A percentile compares a stretch with the other conserved stretches of the same genome.
phyloP scores from a whole-genome alignment of 2,113 vertebrate genomes.

The Labrus mixtus region DNA sequence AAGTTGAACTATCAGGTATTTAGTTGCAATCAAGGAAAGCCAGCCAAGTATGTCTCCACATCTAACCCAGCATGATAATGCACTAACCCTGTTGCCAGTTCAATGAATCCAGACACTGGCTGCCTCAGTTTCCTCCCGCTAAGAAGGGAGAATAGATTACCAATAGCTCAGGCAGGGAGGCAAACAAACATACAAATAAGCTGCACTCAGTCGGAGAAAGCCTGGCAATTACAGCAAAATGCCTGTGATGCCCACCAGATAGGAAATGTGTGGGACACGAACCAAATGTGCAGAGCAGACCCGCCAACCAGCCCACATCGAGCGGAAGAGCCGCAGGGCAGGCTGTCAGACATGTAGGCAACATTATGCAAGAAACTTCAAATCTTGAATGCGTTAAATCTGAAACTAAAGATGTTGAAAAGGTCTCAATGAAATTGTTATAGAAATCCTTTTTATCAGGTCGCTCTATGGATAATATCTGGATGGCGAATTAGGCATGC shows the following conservation, averaged over 20 bases:
- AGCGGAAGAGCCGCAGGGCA: slow-evolving; percentile 86
- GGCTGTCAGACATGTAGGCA: slow-evolving; percentile 78
- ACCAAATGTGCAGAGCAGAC: slow-evolving; percentile 89
- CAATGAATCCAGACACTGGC: slow-evolving; percentile 80
- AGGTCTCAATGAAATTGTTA: slow-evolving; percentile 64
- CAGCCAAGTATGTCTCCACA: slow-evolving; percentile 76
- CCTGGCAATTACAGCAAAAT: slow-evolving; percentile 89
- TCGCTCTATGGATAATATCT: slow-evolving; percentile 58
- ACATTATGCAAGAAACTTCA: slow-evolving; percentile 70
- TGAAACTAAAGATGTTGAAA: slow-evolving; percentile 58
- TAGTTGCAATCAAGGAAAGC: slow-evolving; percentile 72
- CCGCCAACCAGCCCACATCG: slow-evolving; percentile 86
- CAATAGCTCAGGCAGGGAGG: slow-evolving; percentile 80
- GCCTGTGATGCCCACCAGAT: slow-evolving; percentile 88
- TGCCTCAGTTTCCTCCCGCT: slow-evolving; percentile 77
- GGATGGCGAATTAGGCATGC: slow-evolving; percentile 19
- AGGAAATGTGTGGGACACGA: slow-evolving; percentile 89
- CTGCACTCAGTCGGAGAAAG: slow-evolving; percentile 82
- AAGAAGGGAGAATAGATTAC: slow-evolving; percentile 83
- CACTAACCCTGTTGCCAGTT: slow-evolving; percentile 78
- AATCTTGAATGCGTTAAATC: slow-evolving; percentile 70
- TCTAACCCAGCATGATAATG: slow-evolving; percentile 81
- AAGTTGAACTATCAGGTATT: slow-evolving; percentile 71
- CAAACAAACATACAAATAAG: slow-evolving; percentile 84
- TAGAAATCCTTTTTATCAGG: slow-evolving; percentile 64